Conservation (phyloP, 2,797 vertebrate species). For the Perodicticus potto region DNA sequence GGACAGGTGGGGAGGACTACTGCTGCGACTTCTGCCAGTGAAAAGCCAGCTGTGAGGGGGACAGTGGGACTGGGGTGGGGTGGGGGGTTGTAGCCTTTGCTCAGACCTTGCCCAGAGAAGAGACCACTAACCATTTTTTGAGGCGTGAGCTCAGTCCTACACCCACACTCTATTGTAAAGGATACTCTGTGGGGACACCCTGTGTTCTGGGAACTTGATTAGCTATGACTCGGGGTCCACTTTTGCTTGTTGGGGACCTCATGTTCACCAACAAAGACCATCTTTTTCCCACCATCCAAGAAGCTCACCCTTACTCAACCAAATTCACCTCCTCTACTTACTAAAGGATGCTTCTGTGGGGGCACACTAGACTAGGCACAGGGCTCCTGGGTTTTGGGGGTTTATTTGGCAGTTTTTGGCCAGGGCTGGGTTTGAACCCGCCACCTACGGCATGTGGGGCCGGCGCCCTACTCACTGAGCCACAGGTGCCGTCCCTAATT, state of each 20-base stretch:
- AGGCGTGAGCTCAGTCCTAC: neutral
- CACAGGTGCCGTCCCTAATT: too few relatives aligned
- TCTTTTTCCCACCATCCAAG: neutral
- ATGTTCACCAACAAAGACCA: neutral
- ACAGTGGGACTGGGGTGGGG: neutral
- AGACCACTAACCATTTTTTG: neutral
- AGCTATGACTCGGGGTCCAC: neutral
- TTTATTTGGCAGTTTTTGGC: too few relatives aligned
- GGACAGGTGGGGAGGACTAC: neutral
- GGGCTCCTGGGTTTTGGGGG: too few relatives aligned
- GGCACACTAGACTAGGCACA: neutral
- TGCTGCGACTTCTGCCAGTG: neutral
- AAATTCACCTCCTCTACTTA: conserved; percentile 14
- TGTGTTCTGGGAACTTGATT: neutral
- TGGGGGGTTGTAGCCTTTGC: neutral
- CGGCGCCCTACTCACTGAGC: too few relatives aligned
- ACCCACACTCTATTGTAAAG: neutral
- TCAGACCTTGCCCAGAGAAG: neutral
- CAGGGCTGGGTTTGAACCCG: too few relatives aligned
- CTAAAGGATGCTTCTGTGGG: neutral
- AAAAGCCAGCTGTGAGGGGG: neutral
- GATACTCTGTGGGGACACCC: too few relatives aligned
- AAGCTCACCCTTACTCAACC: neutral
- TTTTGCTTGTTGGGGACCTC: neutral
- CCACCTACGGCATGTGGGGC: too few relatives aligned